phyloP scores from a whole-genome alignment of 2,113 vertebrate genomes.

The Thymallus thymallus region DNA sequence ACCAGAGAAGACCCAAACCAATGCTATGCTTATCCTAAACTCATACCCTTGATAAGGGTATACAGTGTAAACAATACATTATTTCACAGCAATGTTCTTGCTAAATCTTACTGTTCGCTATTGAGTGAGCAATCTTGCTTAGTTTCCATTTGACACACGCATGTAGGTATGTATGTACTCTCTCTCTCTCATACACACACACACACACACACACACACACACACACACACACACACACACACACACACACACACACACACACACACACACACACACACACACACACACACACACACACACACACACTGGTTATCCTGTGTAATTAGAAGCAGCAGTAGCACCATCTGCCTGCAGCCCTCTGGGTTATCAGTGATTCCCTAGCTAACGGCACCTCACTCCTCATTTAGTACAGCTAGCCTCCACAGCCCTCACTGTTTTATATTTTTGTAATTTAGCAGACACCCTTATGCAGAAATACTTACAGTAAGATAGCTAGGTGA shows the following conservation, averaged over 20 bases:
- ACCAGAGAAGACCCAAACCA: too few relatives aligned
- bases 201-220: neutral
- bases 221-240: neutral
- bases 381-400: neutral
- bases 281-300: neutral
- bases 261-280: neutral
- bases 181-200: neutral
- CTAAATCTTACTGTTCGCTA: too few relatives aligned
- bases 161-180: neutral
- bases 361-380: constrained; percentile 3
- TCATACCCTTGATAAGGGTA: too few relatives aligned
- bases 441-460: neutral
- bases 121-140: too few relatives aligned
- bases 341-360: constrained; percentile 17
- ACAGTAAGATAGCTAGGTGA: too few relatives aligned
- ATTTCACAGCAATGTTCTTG: too few relatives aligned
- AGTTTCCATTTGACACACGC: neutral
- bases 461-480: too few relatives aligned
- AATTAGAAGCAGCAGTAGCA: constrained; percentile 12
- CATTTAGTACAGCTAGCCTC: neutral
- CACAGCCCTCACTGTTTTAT: neutral
- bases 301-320: neutral
- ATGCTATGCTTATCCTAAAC: too few relatives aligned
- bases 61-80: too few relatives aligned
- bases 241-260: constrained; percentile 1